A percentile compares a stretch with the other conserved stretches of the same genome.
Conservation (phyloP, 1,140 invertebrate genomes). For the Pogonomyrmex barbatus region DNA sequence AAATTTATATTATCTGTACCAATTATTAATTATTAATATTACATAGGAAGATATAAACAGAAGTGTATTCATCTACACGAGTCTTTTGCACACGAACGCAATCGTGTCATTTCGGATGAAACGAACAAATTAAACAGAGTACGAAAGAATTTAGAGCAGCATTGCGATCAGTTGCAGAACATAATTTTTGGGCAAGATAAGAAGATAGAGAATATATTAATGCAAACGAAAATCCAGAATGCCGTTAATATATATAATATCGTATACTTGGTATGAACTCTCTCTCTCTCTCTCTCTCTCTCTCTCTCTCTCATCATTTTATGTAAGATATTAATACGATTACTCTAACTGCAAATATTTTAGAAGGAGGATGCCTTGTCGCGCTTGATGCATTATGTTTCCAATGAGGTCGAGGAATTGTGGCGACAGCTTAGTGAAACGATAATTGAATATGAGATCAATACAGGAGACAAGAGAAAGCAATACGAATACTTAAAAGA, state of each 20-base stretch:
- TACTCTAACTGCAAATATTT: constrained; percentile 51
- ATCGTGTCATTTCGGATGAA: constrained; percentile 68
- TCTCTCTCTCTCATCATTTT: not conserved
- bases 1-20: not conserved
- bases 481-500: constrained; percentile 84
- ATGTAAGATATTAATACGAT: not conserved
- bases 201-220: constrained; percentile 72
- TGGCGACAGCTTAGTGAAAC: constrained; percentile 76
- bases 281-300: too few relatives aligned
- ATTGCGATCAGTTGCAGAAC: constrained; percentile 75
- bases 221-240: constrained; percentile 76
- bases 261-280: constrained; percentile 78
- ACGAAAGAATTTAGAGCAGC: constrained; percentile 68
- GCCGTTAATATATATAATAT: constrained; percentile 78
- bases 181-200: constrained; percentile 74
- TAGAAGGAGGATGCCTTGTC: constrained; percentile 78
- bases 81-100: constrained; percentile 85
- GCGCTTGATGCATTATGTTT: constrained; percentile 67
- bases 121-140: constrained; percentile 73
- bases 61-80: constrained; percentile 86
- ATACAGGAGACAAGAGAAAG: constrained; percentile 79
- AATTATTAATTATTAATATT: constrained; percentile 51
- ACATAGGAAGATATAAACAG: constrained; percentile 83
- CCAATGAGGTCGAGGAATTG: constrained; percentile 74
- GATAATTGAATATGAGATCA: constrained; percentile 79